phyloP scores from a whole-genome alignment of 2,113 vertebrate species.

The Arvicanthis niloticus region DNA sequence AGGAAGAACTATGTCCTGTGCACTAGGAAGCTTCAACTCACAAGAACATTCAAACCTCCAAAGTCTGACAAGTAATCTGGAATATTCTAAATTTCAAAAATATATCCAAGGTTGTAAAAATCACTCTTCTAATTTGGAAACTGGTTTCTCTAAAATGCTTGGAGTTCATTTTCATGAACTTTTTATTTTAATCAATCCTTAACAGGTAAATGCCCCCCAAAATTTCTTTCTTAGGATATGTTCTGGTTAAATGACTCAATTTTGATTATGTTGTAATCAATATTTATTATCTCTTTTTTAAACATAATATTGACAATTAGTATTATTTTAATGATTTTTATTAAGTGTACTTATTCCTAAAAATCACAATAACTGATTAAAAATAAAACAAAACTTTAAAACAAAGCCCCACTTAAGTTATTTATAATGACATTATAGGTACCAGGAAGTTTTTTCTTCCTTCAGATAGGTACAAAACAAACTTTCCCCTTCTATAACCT shows the following conservation, averaged over 20 bases:
- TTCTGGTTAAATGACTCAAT: conserved; percentile 28
- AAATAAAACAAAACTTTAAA: conserved; percentile 23
- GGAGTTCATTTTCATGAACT: conserved; percentile 18
- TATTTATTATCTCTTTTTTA: conserved; percentile 33
- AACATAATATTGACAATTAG: conserved; percentile 11
- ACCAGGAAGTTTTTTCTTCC: not conserved
- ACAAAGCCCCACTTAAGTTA: not conserved
- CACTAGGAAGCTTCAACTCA: not conserved
- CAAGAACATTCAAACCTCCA: not conserved
- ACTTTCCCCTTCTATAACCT: not conserved
- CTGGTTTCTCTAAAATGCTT: conserved; percentile 13
- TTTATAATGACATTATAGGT: not conserved
- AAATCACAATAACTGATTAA: conserved; percentile 29
- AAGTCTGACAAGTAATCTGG: conserved; percentile 39
- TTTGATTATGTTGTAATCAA: conserved; percentile 36
- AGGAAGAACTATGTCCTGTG: conserved; percentile 12
- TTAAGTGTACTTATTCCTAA: not conserved
- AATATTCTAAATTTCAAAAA: conserved; percentile 64
- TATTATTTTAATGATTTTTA: conserved; percentile 30
- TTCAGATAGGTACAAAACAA: conserved; percentile 26
- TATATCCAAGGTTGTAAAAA: not conserved
- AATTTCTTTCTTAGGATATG: conserved; percentile 52
- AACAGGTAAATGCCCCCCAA: not conserved
- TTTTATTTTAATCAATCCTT: conserved; percentile 35
- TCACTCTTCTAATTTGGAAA: conserved; percentile 6